Base-by-base conservation (phyloP, 2,888 invertebrate genomes). In the Pseudococcus longispinus region DNA sequence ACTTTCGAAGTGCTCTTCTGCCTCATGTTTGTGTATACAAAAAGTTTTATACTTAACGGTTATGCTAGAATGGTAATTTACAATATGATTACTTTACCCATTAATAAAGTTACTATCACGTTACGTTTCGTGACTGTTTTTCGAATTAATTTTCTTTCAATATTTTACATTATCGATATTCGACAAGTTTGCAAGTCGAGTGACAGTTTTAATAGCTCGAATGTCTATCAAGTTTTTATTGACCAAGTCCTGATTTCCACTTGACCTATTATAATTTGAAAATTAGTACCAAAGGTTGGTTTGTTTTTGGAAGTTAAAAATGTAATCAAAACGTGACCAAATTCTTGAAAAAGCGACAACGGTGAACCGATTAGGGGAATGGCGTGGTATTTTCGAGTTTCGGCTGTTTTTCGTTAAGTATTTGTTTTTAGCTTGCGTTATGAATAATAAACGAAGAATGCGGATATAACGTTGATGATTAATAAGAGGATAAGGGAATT, bases 121-220 rank as follows among this genome's bases (percentile, higher is more conserved):
- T 80, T 42, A 42, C 77, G 29, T 80, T 80, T 80, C 77, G 77
- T 80, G 77, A 80, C 77, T 80, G 77, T 80, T 80, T 80, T 42
- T 20, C 42, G 20, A 80, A 80, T 80, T 80, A 80, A 80, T 80
- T 42, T 80, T 70, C 70, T 29, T 37, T 37, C 37, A 37, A 37
- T 37, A 37, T 37, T 37, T 65, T 13, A 29, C 18, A 29, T 26
- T 70, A 15, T 29, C 26, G 13, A 29, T 70, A 70, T 70, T 32
- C 29, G 70, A 77, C 77, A 42, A 42, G 42, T 42, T 20, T 42
- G 6, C 5, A 32, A 77, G 13, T 42, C n/a, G 42, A 42, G 42
- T 42, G 77, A 80, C 42, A 20, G 37, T 20, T 29, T 80, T 80
- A 1, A n/a, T 20, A 8, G 8, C 8, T 23, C 2, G 8, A 20